Evolutionary conservation across 2,888 invertebrate species (phyloP), one percentile per base, ranked within the genome.

Genomic region (Monochamus alternatus): DNA sequence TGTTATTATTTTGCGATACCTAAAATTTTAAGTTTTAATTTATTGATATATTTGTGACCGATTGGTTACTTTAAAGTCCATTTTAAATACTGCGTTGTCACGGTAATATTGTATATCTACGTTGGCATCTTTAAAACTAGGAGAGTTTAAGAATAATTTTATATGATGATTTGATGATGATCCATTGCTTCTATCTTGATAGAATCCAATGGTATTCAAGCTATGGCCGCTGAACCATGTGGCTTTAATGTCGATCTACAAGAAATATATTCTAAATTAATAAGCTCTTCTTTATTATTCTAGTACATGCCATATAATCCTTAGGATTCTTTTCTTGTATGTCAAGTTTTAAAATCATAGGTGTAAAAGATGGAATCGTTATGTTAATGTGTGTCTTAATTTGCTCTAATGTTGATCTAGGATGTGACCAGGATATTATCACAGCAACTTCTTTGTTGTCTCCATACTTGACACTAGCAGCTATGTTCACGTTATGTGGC

Each of bases 151-250:
- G 5, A 94, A 87, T 8, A 95, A 86, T 85, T 96, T 96, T 1
- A 87, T 75, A 73, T 95, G 87, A 67, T 92, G 91, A 81, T 93
- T 92, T 22, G 92, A 92, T 78, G 92, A 88, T 30, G 92, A 91
- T 0, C 92, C 90, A 4, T 93, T 92, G 0, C 95, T 95, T 82
- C 92, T 92, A 86, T 96, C 95, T 81, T 93, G 93, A 86, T 96
- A 96, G 1, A 93, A 90, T 0, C 95, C 96, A 79, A 92, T 92
- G 1, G 93, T 90, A 60, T 92, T 92, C 78, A 95, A 90, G 78
- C 92, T 93, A 78, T 93, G 92, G 1, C 95, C 95, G 63, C 95
- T 95, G 86, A 96, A 96, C 96, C 96, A 96, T 0, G 94, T 91
- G 0, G 95, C 95, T 43, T 91, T 90, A 55, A 95, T 90, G 82